Conservation (phyloP, 2,888 invertebrate genomes). For the Gerris lacustris region DNA sequence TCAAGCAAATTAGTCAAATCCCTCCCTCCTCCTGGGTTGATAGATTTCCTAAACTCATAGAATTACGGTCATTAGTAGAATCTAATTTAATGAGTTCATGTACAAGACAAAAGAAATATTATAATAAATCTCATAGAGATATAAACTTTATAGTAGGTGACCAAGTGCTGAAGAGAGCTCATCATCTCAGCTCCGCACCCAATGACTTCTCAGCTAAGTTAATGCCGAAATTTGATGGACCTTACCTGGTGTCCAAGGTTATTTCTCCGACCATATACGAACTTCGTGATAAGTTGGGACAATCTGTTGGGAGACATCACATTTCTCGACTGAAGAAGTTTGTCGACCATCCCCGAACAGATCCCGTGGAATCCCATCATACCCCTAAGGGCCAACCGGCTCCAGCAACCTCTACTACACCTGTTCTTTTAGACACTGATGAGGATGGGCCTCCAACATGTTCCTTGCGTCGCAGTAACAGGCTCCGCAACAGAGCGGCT, state of each 20-base stretch:
- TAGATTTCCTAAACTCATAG: slow-evolving; percentile 5
- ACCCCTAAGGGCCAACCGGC: neutral
- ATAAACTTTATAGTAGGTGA: slow-evolving; percentile 6
- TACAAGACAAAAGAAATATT: slow-evolving; percentile 2
- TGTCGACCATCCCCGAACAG: neutral
- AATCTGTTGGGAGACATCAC: neutral
- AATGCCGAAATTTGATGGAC: too few species aligned
- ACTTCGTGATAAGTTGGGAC: neutral
- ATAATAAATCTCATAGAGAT: neutral
- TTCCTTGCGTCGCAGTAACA: neutral
- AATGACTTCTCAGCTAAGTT: too few species aligned
- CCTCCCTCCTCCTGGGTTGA: neutral
- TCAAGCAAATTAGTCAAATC: too few species aligned
- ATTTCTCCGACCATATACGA: neutral
- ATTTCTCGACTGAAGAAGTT: neutral
- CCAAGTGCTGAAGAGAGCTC: neutral
- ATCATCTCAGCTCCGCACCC: too few species aligned
- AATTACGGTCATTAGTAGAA: slow-evolving; percentile 11
- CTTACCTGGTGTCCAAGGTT: too few species aligned
- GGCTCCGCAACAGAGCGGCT: neutral
- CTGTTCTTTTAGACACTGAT: neutral
- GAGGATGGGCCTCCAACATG: neutral
- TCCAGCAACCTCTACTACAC: neutral
- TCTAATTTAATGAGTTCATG: slow-evolving; percentile 6
- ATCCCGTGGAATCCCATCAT: neutral